Conservation (phyloP, 2,888 invertebrate genomes). For the Dugesia japonica region DNA sequence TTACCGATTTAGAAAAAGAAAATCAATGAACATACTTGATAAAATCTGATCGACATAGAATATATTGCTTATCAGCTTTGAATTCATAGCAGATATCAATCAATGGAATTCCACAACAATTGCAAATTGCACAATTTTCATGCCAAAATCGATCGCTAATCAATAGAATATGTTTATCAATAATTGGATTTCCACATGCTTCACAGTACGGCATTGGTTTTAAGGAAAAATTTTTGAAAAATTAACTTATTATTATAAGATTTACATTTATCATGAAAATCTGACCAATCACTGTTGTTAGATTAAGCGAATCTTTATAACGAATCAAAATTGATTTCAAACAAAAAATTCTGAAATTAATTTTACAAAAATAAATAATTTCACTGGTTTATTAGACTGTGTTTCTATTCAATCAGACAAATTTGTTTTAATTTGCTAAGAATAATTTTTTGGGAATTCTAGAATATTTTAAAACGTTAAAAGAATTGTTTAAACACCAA, state of each 20-base stretch:
- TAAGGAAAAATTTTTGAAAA: background rate
- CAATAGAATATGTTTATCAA: background rate
- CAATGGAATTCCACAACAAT: constrained; percentile 6
- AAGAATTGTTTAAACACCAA: too few species aligned
- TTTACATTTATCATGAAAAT: background rate
- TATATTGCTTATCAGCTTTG: constrained; percentile 8
- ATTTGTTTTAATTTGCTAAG: too few species aligned
- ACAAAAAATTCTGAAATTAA: too few species aligned
- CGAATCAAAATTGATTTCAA: background rate
- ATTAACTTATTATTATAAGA: background rate
- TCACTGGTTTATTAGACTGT: too few species aligned
- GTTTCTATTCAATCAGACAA: too few species aligned
- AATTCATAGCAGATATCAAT: constrained; percentile 5
- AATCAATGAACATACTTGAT: background rate
- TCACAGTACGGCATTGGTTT: background rate
- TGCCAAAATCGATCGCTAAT: background rate
- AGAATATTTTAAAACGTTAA: too few species aligned
- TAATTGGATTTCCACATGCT: background rate
- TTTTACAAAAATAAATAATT: too few species aligned
- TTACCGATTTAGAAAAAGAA: background rate
- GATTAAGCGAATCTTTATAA: background rate
- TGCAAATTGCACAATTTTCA: constrained; percentile 4
- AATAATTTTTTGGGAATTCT: too few species aligned
- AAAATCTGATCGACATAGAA: background rate
- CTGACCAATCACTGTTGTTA: background rate